Conservation (phyloP, 2,113 vertebrate genomes). For the Pedetes capensis region DNA sequence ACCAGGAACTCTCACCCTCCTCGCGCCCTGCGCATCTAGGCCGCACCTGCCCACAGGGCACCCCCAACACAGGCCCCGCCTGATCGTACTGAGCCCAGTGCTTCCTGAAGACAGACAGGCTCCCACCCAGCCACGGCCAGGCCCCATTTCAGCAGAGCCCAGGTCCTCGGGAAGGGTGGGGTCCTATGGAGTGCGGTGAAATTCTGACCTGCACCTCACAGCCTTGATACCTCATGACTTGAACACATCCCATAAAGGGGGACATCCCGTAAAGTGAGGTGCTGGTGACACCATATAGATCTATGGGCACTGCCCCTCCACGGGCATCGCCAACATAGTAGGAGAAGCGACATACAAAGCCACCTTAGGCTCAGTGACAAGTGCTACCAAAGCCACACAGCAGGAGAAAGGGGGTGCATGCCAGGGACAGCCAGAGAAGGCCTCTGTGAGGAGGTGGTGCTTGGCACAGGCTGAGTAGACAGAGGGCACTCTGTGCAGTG, state of each 20-base stretch:
- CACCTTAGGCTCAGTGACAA: fast-evolving
- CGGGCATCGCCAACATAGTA: fast-evolving
- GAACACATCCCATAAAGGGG: too few species aligned
- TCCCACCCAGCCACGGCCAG: fast-evolving
- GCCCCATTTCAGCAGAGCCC: not conserved
- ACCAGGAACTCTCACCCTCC: too few species aligned
- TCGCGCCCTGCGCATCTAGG: not conserved
- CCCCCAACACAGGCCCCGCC: not conserved
- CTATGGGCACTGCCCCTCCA: fast-evolving
- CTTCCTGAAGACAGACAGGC: too few species aligned
- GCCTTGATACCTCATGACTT: not conserved
- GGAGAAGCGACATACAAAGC: not conserved
- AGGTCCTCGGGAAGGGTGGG: fast-evolving
- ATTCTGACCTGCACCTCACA: not conserved
- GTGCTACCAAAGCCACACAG: fast-evolving
- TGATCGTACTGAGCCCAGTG: not conserved
- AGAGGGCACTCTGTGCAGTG: not conserved
- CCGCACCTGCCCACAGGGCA: not conserved
- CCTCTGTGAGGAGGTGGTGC: not conserved
- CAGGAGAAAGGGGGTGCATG: not conserved
- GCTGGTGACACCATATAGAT: fast-evolving
- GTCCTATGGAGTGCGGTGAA: not conserved
- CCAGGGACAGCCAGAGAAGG: not conserved
- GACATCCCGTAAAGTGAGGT: fast-evolving
- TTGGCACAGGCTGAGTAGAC: fast-evolving